A percentile compares a stretch with the other conserved stretches of the same genome.
These are phyloP conservation scores for Pollenia labialis DNA, from an alignment of 2,888 invertebrate species.

Conservation along the genomic window DNA sequence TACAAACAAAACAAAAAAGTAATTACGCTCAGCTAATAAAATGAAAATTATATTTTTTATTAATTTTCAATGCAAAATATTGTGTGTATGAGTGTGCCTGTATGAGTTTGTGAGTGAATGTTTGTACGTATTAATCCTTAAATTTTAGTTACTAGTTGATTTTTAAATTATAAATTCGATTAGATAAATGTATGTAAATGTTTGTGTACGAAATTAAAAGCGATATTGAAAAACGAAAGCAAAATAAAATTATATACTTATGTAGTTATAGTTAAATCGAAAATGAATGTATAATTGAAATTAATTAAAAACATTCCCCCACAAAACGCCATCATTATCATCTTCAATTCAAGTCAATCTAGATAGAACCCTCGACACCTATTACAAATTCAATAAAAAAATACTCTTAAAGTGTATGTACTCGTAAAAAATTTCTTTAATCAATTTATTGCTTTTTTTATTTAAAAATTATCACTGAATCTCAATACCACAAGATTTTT, in stretches of 20 bases:
- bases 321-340: conserved; percentile 14
- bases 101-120: conserved; percentile 26
- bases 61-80: conserved; percentile 16
- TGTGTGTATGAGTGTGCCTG: conserved; percentile 2
- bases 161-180: conserved; percentile 67
- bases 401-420: conserved; percentile 43
- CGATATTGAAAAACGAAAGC: conserved; percentile 54
- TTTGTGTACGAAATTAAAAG: conserved; percentile 50
- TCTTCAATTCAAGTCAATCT: conserved; percentile 35
- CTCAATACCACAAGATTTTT: conserved; percentile 10
- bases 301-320: conserved; percentile 44
- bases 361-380: conserved; percentile 62
- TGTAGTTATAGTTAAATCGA: conserved; percentile 53
- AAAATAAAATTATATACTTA: conserved; percentile 41
- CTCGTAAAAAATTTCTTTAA: conserved; percentile 30
- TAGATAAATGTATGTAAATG: conserved; percentile 73
- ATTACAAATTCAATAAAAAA: conserved; percentile 52
- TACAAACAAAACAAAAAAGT: conserved; percentile 29
- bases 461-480: conserved; percentile 35
- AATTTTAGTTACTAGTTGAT: conserved; percentile 69
- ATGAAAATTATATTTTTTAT: conserved; percentile 46
- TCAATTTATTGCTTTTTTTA: conserved; percentile 25
- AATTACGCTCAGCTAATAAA: conserved; percentile 60
- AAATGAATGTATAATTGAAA: conserved; percentile 10
- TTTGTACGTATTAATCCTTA: conserved; percentile 47